These are phyloP conservation scores for Lophius americanus DNA, from an alignment of 2,797 vertebrate genomes.

Conservation along the genomic window DNA sequence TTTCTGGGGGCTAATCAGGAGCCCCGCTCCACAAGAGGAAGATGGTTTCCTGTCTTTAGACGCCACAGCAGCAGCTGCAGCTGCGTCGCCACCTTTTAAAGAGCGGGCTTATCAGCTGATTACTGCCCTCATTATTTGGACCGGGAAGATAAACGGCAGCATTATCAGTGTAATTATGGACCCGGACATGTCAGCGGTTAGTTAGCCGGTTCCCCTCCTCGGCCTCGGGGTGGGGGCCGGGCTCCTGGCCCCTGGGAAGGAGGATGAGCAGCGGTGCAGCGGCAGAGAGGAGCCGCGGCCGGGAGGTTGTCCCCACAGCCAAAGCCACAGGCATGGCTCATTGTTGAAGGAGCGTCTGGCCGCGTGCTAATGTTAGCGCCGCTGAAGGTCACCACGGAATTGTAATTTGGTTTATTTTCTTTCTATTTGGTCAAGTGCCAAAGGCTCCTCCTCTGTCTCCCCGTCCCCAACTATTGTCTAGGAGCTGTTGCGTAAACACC, in stretches of 20 bases:
- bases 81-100: conserved; percentile 62
- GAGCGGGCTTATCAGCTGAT: conserved; percentile 59
- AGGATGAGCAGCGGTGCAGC: conserved; percentile 53
- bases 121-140: conserved; percentile 63
- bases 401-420: conserved; percentile 69
- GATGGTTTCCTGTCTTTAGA: conserved; percentile 67
- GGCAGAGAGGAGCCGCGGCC: conserved; percentile 52
- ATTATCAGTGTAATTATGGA: conserved; percentile 74
- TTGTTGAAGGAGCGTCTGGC: conserved; percentile 76
- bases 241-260: conserved; percentile 74
- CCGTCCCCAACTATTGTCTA: conserved; percentile 65
- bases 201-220: conserved; percentile 46
- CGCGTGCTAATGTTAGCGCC: conserved; percentile 80
- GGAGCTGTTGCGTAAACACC: conserved; percentile 71
- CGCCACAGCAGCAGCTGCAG: conserved; percentile 48
- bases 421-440: conserved; percentile 65
- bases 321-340: conserved; percentile 71
- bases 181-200: conserved; percentile 64
- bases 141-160: conserved; percentile 39
- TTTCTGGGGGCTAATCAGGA: conserved; percentile 76
- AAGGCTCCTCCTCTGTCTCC: conserved; percentile 59
- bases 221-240: conserved; percentile 43
- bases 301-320: conserved; percentile 51
- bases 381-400: conserved; percentile 74
- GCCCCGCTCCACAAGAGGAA: conserved; percentile 55